Evolutionary conservation across 2,888 invertebrate species (phyloP).

Genomic region (Liposcelis brunnea): DNA sequence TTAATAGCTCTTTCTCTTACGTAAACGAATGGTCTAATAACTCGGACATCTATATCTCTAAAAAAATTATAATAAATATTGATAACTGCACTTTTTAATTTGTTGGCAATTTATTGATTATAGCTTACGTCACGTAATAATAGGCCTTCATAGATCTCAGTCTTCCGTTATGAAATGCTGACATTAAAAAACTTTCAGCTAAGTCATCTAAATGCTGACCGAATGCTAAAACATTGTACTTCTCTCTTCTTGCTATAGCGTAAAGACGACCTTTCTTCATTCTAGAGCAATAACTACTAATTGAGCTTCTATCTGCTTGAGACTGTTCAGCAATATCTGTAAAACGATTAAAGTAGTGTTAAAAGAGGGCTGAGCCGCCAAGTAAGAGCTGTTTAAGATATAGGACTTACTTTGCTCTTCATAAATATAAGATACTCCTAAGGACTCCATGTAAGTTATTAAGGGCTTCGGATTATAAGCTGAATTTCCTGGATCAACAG

Average conservation of each 20-base stretch:
- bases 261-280: slow-evolving; percentile 58
- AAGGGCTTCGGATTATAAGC: slow-evolving; percentile 42
- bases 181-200: slow-evolving; percentile 63
- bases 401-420: slow-evolving; percentile 42
- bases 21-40: slow-evolving; percentile 75
- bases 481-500: slow-evolving; percentile 50
- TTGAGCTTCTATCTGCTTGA: slow-evolving; percentile 27
- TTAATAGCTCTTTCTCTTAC: slow-evolving; percentile 59
- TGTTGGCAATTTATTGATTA: slow-evolving; percentile 5
- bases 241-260: slow-evolving; percentile 51
- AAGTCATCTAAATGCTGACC: slow-evolving; percentile 77
- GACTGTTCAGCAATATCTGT: slow-evolving; percentile 35
- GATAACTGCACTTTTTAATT: slow-evolving; percentile 6
- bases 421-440: slow-evolving; percentile 59
- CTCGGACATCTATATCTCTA: slow-evolving; percentile 63
- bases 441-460: slow-evolving; percentile 53
- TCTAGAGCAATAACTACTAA: slow-evolving; percentile 55
- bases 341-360: slow-evolving; percentile 13
- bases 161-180: slow-evolving; percentile 63
- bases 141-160: slow-evolving; percentile 63
- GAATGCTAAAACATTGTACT: slow-evolving; percentile 73
- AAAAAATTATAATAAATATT: slow-evolving; percentile 17
- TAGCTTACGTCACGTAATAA: slow-evolving; percentile 48
- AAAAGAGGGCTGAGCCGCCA: neutral
- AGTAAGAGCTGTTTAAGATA: slow-evolving; percentile 5